Base-by-base conservation (phyloP, 2,888 invertebrate species). In the Bedellia somnulentella region DNA sequence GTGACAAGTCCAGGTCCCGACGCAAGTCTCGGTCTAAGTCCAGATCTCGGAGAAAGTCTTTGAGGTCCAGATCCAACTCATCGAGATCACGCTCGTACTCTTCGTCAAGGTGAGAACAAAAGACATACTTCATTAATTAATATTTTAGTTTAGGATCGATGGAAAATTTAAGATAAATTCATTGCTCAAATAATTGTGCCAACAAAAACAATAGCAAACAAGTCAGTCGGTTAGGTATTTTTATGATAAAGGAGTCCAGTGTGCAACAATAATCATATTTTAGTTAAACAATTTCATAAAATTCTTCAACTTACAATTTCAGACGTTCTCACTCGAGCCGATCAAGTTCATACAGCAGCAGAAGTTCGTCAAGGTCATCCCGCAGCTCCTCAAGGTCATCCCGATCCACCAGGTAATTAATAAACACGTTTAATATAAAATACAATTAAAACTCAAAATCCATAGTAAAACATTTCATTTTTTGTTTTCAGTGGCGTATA, bases 291-390 rank as follows among this genome's bases (percentile, higher is more conserved):
- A n/a, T n/a, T n/a, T n/a, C n/a, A n/a, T n/a, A n/a, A n/a, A n/a
- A n/a, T n/a, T n/a, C n/a, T n/a, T n/a, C n/a, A n/a, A n/a, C n/a
- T n/a, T n/a, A n/a, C n/a, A n/a, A n/a, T 43, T 45, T 0, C 53
- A 68, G 70, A 21, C 53, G 66, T 2, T 70, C 71, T 11, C 60
- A 66, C 2, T 67, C 73, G 5, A 58, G 57, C 27, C 60, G 75
- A 4, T 71, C 70, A 29, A 76, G 78, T 40, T 81, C 82, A 3
- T 81, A 80, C 55, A 75, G 66, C 50, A 76, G 70, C 43, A 66
- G 81, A 21, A 80, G 79, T 33, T 68, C 67, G 8, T 68, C 68
- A 1, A 49, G 68, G 2, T 64, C 67, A 0, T 57, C 63, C 0
- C 60, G 67, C 29, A 59, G 55, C 31, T 53, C 63, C 0, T 67